Conservation (phyloP, 64 coral and sea anemone species). For the Stylophora pistillata region DNA sequence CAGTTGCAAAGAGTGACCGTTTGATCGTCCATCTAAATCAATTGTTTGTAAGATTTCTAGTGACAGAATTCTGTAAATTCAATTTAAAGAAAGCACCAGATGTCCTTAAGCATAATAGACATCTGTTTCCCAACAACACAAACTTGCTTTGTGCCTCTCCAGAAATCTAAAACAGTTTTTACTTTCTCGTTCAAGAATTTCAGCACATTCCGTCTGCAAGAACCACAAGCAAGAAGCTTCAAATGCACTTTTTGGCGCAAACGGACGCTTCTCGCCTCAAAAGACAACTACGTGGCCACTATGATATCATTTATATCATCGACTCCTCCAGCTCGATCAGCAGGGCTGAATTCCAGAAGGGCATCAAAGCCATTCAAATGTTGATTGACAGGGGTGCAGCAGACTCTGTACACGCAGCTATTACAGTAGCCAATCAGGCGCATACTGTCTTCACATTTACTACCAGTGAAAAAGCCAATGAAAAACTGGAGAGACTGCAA, state of each 20-base stretch:
- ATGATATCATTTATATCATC: constrained; percentile 22
- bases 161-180: background rate
- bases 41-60: too few species aligned
- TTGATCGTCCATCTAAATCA: too few species aligned
- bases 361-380: constrained; percentile 30
- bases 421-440: constrained; percentile 19
- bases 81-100: background rate
- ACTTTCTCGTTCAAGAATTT: constrained; percentile 10
- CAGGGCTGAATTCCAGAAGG: constrained; percentile 6
- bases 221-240: constrained; percentile 1
- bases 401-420: background rate
- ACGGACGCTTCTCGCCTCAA: constrained; percentile 3
- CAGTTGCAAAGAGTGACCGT: too few species aligned
- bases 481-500: background rate
- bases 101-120: background rate
- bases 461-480: background rate
- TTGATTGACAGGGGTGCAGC: constrained; percentile 1
- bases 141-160: background rate
- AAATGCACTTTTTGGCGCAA: background rate
- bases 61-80: too few species aligned
- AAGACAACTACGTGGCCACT: constrained; percentile 13
- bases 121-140: background rate
- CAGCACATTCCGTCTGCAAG: constrained; percentile 7
- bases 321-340: constrained; percentile 23
- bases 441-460: background rate